Evolutionary conservation across 2,113 vertebrate genomes (phyloP).

Genomic region (Calidris pugnax): DNA sequence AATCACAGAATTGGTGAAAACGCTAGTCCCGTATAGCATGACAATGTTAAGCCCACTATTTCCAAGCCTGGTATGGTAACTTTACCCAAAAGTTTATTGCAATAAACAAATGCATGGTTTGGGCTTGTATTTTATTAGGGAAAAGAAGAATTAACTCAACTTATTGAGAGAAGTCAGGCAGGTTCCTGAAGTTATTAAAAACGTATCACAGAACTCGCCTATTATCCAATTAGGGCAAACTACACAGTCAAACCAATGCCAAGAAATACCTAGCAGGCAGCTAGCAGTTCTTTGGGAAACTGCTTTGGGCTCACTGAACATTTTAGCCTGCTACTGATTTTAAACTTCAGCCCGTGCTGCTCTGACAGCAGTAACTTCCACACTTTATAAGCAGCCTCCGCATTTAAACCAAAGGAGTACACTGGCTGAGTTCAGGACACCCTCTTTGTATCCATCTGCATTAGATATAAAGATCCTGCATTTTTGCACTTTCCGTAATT

Average conservation of each 20-base stretch:
- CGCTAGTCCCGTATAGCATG: neutral
- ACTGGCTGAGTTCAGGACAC: neutral
- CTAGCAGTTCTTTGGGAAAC: neutral
- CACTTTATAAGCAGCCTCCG: neutral
- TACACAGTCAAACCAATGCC: neutral
- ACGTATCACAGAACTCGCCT: neutral
- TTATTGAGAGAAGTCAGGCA: neutral
- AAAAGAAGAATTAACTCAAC: neutral
- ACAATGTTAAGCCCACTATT: neutral
- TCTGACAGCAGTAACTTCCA: neutral
- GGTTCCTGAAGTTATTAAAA: neutral
- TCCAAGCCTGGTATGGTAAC: neutral
- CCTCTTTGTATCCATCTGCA: neutral
- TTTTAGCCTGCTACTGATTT: neutral
- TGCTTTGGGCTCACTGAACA: neutral
- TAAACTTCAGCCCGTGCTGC: neutral
- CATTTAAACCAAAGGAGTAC: neutral
- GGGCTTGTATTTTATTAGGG: neutral
- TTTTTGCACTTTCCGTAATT: neutral
- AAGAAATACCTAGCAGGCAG: neutral
- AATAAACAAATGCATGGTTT: neutral
- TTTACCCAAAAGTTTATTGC: neutral
- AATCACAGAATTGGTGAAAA: neutral
- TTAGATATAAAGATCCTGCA: neutral
- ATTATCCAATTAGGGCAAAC: neutral